A percentile compares a stretch with the other conserved stretches of the same genome.
These are phyloP conservation scores for Arctopsyche grandis DNA, from an alignment of 1,140 invertebrate genomes.

Conservation along the genomic window DNA sequence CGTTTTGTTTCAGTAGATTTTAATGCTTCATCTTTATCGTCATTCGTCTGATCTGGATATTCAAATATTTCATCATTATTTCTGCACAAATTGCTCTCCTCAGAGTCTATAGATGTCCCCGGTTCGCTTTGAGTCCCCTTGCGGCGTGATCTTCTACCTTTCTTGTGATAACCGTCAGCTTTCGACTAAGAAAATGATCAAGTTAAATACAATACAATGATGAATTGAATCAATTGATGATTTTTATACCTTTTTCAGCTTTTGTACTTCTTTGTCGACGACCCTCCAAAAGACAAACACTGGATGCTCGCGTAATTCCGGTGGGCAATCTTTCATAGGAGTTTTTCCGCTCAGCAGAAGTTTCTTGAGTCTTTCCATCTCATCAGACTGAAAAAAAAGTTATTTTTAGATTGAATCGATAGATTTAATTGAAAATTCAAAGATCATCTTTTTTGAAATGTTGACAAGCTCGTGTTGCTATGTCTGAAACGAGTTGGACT, in stretches of 20 bases:
- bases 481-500: not conserved
- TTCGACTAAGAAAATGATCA: conserved; percentile 34
- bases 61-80: conserved; percentile 3
- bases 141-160: conserved; percentile 64
- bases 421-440: not conserved
- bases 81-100: conserved; percentile 44
- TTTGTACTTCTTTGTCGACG: conserved; percentile 64
- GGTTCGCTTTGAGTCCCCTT: conserved; percentile 67
- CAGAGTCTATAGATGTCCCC: conserved; percentile 58
- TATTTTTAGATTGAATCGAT: not conserved
- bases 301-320: conserved; percentile 72
- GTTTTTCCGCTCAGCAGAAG: conserved; percentile 72
- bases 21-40: not conserved
- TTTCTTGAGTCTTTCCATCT: conserved; percentile 74
- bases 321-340: conserved; percentile 71
- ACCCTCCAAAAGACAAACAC: conserved; percentile 71
- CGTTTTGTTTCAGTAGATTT: conserved; percentile 58
- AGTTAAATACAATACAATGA: not conserved
- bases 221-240: not conserved
- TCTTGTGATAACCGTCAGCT: conserved; percentile 70
- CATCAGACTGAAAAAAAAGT: conserved; percentile 67
- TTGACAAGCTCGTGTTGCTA: not conserved
- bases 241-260: conserved; percentile 59
- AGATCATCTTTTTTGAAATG: not conserved
- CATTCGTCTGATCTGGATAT: not conserved